These are phyloP conservation scores for Gasteruption jaculator DNA, from an alignment of 2,888 invertebrate genomes.

Conservation along the genomic window DNA sequence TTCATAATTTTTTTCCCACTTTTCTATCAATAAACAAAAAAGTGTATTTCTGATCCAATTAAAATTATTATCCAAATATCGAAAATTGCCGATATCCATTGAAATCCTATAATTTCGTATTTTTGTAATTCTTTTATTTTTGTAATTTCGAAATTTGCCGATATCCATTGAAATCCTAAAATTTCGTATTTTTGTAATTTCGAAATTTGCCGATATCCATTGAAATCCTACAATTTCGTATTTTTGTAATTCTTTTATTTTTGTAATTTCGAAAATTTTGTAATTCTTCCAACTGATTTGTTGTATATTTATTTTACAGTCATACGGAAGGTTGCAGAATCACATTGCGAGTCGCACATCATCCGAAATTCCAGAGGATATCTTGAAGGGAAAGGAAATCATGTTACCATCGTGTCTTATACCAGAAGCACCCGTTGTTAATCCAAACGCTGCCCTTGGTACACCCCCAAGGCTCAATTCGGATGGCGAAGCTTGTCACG, in stretches of 20 bases:
- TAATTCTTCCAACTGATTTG: constrained; percentile 1
- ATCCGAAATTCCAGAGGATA: constrained; percentile 35
- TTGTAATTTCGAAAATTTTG: background rate
- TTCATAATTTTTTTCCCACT: too few species aligned
- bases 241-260: constrained; percentile 3
- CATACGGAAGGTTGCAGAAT: constrained; percentile 20
- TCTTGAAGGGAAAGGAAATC: constrained; percentile 40
- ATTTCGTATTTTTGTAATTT: constrained; percentile 5
- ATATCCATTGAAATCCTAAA: background rate
- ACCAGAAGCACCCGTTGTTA: constrained; percentile 48
- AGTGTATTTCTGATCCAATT: too few species aligned
- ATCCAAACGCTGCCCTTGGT: constrained; percentile 49
- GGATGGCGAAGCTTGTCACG: constrained; percentile 45
- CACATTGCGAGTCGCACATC: constrained; percentile 25
- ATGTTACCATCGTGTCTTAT: constrained; percentile 48
- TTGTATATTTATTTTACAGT: constrained; percentile 15
- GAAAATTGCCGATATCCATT: too few species aligned
- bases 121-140: constrained; percentile 4
- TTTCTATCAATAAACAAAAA: too few species aligned
- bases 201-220: too few species aligned
- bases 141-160: background rate
- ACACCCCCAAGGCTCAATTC: constrained; percentile 48
- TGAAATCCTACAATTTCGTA: constrained; percentile 3
- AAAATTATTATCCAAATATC: constrained; percentile 6
- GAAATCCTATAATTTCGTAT: constrained; percentile 4